Evolutionary conservation across 2,888 invertebrate genomes (phyloP), one percentile per base, ranked within the genome.

Genomic region (Pseudolycoriella hygida): DNA sequence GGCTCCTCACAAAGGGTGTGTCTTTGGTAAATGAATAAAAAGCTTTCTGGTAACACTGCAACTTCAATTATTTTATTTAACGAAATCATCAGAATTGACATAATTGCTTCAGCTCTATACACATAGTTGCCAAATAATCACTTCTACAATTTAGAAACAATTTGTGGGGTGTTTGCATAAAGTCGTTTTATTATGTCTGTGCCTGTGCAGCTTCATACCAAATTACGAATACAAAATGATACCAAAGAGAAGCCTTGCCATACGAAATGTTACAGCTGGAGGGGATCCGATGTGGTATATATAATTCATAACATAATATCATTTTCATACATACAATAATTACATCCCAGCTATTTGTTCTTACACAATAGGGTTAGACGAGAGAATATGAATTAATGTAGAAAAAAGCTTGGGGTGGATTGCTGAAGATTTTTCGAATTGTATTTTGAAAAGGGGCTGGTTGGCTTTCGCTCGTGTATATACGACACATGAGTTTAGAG

Each of bases 121-220:
- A 43, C 43, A 43, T 43, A 18, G 31, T 43, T 43, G 14, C 43
- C 43, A 18, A 43, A 32, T 43, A 43, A 43, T 43, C 43, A 34
- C 43, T 43, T 43, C 32, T 43, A 17, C 20, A 43, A 43, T 43
- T 43, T 43, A 34, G 14, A 18, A 42, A 19, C 19, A 42, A 20
- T 42, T 25, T 25, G 40, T 40, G 40, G 18, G 34, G 34, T 34
- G 34, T 34, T 34, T 34, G 34, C 34, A 34, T 34, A 34, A 14
- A 34, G 34, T 14, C 34, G 15, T 14, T 34, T 34, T 25, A 25
- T 25, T 25, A 25, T 25, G 25, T 25, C 25, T 25, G 8, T 25
- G 25, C 25, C 25, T 25, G 8, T 25, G 25, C 25, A 25, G 25
- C 25, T 25, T 25, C 5, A 25, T 25, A 25, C 25, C 25, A 25